Evolutionary conservation across 1,140 invertebrate species (phyloP), one percentile per base, ranked within the genome.

Genomic region (Cydia splendana): DNA sequence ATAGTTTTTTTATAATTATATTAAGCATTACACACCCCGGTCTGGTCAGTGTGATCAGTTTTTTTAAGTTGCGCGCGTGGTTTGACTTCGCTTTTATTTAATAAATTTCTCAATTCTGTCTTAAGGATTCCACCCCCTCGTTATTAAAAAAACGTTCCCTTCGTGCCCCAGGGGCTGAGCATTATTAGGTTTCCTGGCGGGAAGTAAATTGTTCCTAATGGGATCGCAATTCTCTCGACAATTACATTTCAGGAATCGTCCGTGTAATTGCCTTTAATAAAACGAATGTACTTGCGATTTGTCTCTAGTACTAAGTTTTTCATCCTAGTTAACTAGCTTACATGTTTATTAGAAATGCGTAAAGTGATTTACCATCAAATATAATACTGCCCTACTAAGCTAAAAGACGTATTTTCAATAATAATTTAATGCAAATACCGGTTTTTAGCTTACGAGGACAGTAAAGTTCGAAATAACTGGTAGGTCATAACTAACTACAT

Each of bases 201-300:
- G 34, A 69, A 71, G 67, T 71, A 71, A 71, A 71, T 71, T 71
- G 67, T 45, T 71, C 67, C 34, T 38, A 45, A 71, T 42, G 67
- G n/a, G 67, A 71, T 71, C 15, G 67, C 67, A 71, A 71, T 71
- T 71, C 67, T 71, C 34, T 71, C 15, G 67, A 71, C 67, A 42
- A 42, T 71, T 71, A 71, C 67, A 18, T 38, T 10, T 42, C 38
- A n/a, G 34, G 67, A 71, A 12, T 38, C 30, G 38, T 71, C n/a
- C 7, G 67, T 24, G 67, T 71, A 71, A 71, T 71, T 45, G 34
- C 38, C 24, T 71, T 10, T 10, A 62, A 62, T 62, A 62, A 20
- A 9, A 24, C 20, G 20, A 62, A 10, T 62, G 0, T 62, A 10
- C 18, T 24, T 20, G 20, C 9, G 20, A 62, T 12, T 24, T 62